phyloP scores from a whole-genome alignment of 2,797 vertebrate species.

The Dipus sagitta region DNA sequence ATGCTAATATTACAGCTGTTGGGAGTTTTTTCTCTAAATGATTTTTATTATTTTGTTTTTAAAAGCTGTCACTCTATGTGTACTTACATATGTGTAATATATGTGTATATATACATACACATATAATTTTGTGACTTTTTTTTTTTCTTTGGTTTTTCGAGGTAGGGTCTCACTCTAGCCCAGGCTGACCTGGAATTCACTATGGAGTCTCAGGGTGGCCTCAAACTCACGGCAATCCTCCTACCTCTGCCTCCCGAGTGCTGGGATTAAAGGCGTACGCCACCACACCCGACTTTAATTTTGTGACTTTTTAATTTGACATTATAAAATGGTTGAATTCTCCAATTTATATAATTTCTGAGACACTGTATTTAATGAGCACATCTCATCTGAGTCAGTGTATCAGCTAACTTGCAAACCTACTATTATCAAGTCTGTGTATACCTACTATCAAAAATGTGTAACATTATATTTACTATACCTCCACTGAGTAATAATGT shows the following conservation, averaged over 20 bases:
- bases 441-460: not conserved
- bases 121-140: not conserved
- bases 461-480: conserved; percentile 23
- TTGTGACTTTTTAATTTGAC: not conserved
- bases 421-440: not conserved
- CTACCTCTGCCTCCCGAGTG: too few species aligned
- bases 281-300: too few species aligned
- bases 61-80: not conserved
- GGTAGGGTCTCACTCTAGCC: too few species aligned
- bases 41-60: conserved; percentile 16
- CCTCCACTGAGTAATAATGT: not conserved
- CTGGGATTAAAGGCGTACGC: too few species aligned
- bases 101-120: not conserved
- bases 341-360: conserved; percentile 28
- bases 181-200: too few species aligned
- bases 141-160: too few species aligned
- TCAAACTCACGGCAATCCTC: too few species aligned
- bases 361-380: conserved; percentile 31
- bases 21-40: not conserved
- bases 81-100: not conserved
- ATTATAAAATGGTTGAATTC: conserved; percentile 13
- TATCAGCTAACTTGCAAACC: not conserved
- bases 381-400: not conserved
- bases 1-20: not conserved
- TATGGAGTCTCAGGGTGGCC: too few species aligned